phyloP scores from a whole-genome alignment of 2,113 vertebrate genomes.

The Melozone crissalis region DNA sequence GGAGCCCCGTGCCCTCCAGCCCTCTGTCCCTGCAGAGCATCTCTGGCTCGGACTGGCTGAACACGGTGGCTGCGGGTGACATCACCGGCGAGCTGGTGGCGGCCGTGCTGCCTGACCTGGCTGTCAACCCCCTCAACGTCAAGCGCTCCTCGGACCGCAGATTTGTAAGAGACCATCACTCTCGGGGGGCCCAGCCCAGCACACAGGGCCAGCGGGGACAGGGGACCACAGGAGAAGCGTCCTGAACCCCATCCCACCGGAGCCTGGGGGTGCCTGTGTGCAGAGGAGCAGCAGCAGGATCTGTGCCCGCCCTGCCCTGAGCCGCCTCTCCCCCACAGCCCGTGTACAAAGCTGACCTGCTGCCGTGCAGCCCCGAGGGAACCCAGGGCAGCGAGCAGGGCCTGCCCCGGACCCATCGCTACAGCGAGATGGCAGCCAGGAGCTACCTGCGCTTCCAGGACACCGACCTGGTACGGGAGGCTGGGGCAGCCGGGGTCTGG shows the following conservation, averaged over 20 bases:
- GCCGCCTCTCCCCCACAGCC: conserved; percentile 72
- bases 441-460: conserved; percentile 83
- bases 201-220: accelerated
- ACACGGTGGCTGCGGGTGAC: conserved; percentile 81
- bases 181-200: accelerated
- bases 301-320: accelerated
- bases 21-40: conserved; percentile 77
- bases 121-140: conserved; percentile 67
- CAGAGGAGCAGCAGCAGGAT: neutral
- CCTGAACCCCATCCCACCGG: too few species aligned
- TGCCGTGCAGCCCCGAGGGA: conserved; percentile 35
- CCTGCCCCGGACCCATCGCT: conserved; percentile 69
- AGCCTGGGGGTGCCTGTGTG: neutral
- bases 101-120: conserved; percentile 79
- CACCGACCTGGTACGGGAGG: conserved; percentile 81
- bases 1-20: neutral
- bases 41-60: conserved; percentile 90
- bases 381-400: neutral
- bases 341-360: conserved; percentile 82
- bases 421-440: conserved; percentile 77
- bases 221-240: accelerated
- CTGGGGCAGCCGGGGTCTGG: accelerated
- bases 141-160: conserved; percentile 83
- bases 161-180: conserved; percentile 77
- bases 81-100: conserved; percentile 85